Evolutionary conservation across 2,113 vertebrate genomes (phyloP).

Genomic region (Conger conger): DNA sequence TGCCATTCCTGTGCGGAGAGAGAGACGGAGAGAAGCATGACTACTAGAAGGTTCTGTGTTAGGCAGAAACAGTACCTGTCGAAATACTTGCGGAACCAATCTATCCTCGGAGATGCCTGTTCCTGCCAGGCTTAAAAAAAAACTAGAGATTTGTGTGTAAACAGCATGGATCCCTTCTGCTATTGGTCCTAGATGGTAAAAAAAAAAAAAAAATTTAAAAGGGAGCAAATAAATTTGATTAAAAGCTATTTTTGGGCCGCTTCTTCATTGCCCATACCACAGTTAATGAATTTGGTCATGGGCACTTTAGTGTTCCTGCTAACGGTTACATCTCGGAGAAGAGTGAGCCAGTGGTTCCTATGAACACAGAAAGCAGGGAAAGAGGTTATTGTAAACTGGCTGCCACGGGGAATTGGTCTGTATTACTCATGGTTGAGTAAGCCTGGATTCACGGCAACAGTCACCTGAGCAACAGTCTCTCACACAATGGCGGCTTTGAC

Average conservation of each 20-base stretch:
- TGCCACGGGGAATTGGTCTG: constrained; percentile 8
- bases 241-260: neutral
- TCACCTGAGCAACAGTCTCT: constrained; percentile 53
- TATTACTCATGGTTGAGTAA: constrained; percentile 49
- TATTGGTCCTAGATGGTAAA: neutral
- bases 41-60: constrained; percentile 15
- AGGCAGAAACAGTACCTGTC: constrained; percentile 5
- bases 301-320: constrained; percentile 26
- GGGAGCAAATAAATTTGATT: neutral
- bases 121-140: neutral
- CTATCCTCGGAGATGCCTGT: neutral
- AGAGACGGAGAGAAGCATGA: neutral
- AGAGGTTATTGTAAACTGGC: constrained; percentile 14
- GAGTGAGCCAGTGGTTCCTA: constrained; percentile 42
- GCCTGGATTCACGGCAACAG: constrained; percentile 27
- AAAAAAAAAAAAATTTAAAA: neutral
- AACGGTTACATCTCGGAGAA: constrained; percentile 31
- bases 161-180: neutral
- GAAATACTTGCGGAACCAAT: neutral
- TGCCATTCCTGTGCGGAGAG: neutral
- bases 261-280: constrained; percentile 10
- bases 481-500: constrained; percentile 56
- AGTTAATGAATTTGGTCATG: constrained; percentile 14
- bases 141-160: neutral
- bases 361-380: constrained; percentile 42